A percentile compares a stretch with the other conserved stretches of the same genome.
These are phyloP conservation scores for Prionailurus viverrinus DNA, from an alignment of 2,113 vertebrate species.

Conservation along the genomic window DNA sequence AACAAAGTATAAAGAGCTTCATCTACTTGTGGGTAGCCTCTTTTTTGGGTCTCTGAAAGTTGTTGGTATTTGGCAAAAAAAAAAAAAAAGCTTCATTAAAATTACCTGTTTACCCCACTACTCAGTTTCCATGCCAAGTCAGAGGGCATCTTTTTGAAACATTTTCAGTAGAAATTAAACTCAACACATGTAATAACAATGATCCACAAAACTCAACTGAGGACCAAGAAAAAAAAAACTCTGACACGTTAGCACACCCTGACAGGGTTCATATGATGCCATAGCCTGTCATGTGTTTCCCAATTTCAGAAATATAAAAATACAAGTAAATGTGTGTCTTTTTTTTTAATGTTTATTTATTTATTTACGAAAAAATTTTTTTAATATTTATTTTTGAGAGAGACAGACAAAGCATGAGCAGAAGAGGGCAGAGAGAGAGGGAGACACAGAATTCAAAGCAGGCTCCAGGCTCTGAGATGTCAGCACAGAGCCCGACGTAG, in stretches of 20 bases:
- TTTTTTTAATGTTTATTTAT: too few relatives aligned
- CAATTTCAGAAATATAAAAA: background rate
- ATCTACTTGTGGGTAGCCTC: background rate
- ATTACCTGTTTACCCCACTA: background rate
- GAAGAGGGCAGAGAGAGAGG: too few relatives aligned
- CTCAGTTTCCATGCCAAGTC: background rate
- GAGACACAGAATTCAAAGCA: too few relatives aligned
- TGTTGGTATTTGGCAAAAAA: background rate
- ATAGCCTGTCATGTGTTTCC: background rate
- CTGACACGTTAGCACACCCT: background rate
- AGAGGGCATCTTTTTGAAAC: background rate
- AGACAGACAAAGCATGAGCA: too few relatives aligned
- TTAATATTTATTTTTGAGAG: too few relatives aligned
- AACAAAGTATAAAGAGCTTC: background rate
- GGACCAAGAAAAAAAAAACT: background rate
- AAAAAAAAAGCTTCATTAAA: background rate
- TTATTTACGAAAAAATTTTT: too few relatives aligned
- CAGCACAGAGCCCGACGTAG: accelerated
- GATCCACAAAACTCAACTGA: background rate
- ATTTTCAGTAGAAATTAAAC: background rate
- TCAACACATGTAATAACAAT: background rate
- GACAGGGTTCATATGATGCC: background rate
- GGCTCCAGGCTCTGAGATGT: too few relatives aligned
- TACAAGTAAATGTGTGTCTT: background rate
- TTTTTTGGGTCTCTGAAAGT: background rate